Percentiles rank a stretch among this genome's conserved stretches.
These are phyloP conservation scores for Gallinago jamesoni DNA, from an alignment of 2,113 vertebrate genomes.

Conservation along the genomic window DNA sequence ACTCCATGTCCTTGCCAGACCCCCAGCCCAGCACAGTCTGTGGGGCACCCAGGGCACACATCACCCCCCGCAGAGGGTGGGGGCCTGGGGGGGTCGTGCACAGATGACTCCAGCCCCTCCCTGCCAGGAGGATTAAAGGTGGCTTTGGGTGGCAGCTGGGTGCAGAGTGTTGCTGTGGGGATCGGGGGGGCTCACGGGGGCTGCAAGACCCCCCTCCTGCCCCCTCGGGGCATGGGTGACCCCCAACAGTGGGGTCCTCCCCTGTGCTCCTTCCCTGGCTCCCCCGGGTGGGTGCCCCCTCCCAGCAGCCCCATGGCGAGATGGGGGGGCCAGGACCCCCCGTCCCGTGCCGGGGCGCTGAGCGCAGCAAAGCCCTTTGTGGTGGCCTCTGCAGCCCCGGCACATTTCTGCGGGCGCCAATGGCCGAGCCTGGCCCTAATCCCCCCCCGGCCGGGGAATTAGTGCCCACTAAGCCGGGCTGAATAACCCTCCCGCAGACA, in stretches of 20 bases:
- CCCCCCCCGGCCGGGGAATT: constrained; percentile 16
- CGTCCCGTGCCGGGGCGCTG: constrained; percentile 38
- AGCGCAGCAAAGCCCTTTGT: constrained; percentile 62
- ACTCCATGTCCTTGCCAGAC: neutral
- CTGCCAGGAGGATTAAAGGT: neutral
- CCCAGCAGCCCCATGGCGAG: neutral
- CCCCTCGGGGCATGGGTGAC: rapidly evolving
- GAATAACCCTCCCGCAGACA: no score
- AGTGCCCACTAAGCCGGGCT: neutral
- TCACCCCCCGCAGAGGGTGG: neutral
- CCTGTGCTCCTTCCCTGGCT: no score
- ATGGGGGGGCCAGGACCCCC: neutral
- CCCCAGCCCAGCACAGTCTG: neutral
- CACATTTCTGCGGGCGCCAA: constrained; percentile 39
- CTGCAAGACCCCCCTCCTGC: neutral
- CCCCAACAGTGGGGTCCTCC: rapidly evolving
- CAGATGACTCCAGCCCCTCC: neutral
- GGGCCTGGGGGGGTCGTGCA: neutral
- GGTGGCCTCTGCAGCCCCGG: constrained; percentile 24
- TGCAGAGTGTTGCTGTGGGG: neutral
- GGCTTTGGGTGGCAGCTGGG: neutral
- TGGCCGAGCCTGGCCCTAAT: constrained; percentile 8
- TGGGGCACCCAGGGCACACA: neutral
- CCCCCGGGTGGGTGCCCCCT: neutral
- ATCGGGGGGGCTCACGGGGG: rapidly evolving